These are phyloP conservation scores for Caenorhabditis sp. DNA, from an alignment of 2,888 invertebrate species.

Conservation along the genomic window DNA sequence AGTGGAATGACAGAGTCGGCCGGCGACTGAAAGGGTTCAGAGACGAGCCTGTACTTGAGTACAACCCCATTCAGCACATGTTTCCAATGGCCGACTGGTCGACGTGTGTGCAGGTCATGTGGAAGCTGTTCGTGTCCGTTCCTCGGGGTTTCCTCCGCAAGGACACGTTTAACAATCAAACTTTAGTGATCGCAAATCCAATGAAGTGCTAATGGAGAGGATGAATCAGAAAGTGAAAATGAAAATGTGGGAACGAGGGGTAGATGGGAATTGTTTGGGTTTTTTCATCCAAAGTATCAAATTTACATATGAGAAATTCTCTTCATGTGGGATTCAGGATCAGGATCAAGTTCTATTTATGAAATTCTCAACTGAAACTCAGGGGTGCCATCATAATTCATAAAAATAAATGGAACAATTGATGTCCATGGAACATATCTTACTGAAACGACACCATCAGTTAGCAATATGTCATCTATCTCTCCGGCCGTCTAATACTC, in stretches of 20 bases:
- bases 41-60: conserved; percentile 10
- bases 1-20: background rate
- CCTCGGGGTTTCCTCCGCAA: background rate
- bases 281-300: too few species aligned
- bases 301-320: too few species aligned
- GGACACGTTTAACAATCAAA: conserved; percentile 4
- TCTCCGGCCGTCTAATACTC: background rate
- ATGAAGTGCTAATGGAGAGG: background rate
- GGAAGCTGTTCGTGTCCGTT: background rate
- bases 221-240: background rate
- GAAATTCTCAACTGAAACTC: background rate
- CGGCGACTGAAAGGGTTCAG: background rate
- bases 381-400: background rate
- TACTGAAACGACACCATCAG: background rate
- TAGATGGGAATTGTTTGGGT: too few species aligned
- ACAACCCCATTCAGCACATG: background rate
- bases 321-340: too few species aligned
- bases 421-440: background rate
- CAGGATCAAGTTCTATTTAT: too few species aligned
- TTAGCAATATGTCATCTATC: conserved; percentile 3
- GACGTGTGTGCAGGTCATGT: conserved; percentile 10
- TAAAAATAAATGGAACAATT: background rate
- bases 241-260: background rate
- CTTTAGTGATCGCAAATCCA: conserved; percentile 1
- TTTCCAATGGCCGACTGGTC: background rate